A percentile compares a stretch with the other conserved stretches of the same genome.
Evolutionary conservation across 2,888 invertebrate species (phyloP).

Genomic region (Elysia crispata): DNA sequence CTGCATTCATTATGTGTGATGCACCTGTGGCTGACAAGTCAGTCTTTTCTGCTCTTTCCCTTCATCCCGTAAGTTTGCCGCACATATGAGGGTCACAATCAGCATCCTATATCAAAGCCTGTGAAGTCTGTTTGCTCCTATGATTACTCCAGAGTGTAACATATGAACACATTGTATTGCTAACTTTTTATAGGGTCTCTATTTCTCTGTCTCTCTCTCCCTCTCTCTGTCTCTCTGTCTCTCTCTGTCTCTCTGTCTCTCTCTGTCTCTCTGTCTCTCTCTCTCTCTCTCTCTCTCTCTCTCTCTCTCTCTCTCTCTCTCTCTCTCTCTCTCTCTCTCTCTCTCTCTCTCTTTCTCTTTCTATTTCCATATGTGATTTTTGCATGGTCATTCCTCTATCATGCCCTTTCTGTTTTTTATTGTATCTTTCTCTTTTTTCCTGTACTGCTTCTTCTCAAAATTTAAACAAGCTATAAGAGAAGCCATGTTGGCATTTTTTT

Average conservation of each 20-base stretch:
- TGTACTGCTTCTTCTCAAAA: constrained; percentile 1
- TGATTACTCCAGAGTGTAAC: too few relatives aligned
- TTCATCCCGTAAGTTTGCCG: too few relatives aligned
- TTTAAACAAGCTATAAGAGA: too few relatives aligned
- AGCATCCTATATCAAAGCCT: too few relatives aligned
- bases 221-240: constrained; percentile 7
- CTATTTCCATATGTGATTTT: background rate
- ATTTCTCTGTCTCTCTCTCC: constrained; percentile 24
- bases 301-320: background rate
- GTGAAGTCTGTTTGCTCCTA: too few relatives aligned
- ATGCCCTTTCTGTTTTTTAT: background rate
- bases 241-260: constrained; percentile 39
- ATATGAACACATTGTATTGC: too few relatives aligned
- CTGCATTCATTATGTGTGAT: too few relatives aligned
- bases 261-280: constrained; percentile 45
- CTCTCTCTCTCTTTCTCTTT: background rate
- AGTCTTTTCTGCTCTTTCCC: too few relatives aligned
- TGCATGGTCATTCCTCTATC: background rate
- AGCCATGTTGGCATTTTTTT: too few relatives aligned
- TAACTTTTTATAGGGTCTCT: background rate
- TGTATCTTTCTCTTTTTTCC: constrained; percentile 18
- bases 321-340: background rate
- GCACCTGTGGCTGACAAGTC: too few relatives aligned
- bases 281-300: constrained; percentile 1
- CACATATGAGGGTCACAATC: too few relatives aligned